Evolutionary conservation across 1,140 invertebrate genomes (phyloP), one percentile per base, ranked within the genome.

Genomic region (Galleria mellonella): DNA sequence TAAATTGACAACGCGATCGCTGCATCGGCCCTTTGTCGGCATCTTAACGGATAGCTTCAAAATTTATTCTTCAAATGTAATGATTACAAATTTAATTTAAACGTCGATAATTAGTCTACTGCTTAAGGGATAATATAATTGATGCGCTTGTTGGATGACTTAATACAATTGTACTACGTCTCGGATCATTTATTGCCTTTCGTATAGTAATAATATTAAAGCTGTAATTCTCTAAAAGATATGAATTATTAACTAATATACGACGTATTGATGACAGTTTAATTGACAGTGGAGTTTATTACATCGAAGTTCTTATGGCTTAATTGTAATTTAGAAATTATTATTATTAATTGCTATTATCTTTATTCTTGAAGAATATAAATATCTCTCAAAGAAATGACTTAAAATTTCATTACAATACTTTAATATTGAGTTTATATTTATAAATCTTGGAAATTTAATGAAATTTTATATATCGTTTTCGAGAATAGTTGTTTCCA

Each of bases 1-100:
- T 76, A 77, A 81, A 81, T 72, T 76, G 73, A 69, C 66, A 60
- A 50, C 51, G 62, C 67, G 65, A 62, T 69, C 56, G 62, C 58
- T 51, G 63, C 42, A 53, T 55, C 48, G 54, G 36, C 59, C 17
- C 72, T 77, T 77, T 76, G 73, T 77, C 72, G 72, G 74, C 55
- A 36, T 54, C 52, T 39, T 62, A 73, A 72, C 54, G 53, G 62
- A 76, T 63, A 68, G 51, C 57, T 54, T 43, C 47, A 50, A 49
- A 69, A 43, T 66, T 70, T 63, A 67, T 67, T 55, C 43, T 51
- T 62, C 51, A 56, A 68, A 67, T 62, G 56, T 65, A 60, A 62
- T 62, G 40, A 63, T 59, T 57, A 62, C 44, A 62, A 63, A 66
- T 71, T 58, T 56, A 59, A 60, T 58, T 37, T 62, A 53, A 51